Base-by-base conservation (phyloP, 2,113 vertebrate species). In the Steatornis caripensis region DNA sequence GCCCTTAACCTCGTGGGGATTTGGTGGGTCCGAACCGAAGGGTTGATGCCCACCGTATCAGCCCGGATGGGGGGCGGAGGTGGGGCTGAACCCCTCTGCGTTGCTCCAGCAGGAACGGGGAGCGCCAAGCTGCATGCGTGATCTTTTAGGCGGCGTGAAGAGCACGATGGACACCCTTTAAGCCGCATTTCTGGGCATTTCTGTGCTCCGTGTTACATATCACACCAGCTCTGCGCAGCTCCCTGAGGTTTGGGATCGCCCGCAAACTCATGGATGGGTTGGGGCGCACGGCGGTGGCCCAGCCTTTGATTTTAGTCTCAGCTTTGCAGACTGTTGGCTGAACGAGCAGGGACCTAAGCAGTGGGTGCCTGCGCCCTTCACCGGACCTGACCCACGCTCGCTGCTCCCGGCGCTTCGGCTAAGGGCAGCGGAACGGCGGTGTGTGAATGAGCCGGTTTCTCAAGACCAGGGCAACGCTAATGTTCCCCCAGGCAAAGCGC, bases 401-500 rank as follows among this genome's bases (percentile, higher is more conserved):
- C 55, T 24, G 2, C 26, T 64, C 54, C 61, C 70, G n/a, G 57
- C 43, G 24, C 61, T 22, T 36, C 0, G 1, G 43, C 74, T 41
- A 5, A 66, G 27, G 19, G 41, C 61, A 54, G 62, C 24, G 4
- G 5, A 49, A 26, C n/a, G n/a, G 41, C 7, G 15, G 34, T 1
- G 41, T 49, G 70, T 17, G 49, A 81, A 51, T 10, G 71, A n/a
- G 11, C 30, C 18, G 43, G 37, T 96, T 89, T 90, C 20, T 94
- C 68, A 74, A 45, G 90, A 88, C 34, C 36, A 68, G 91, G 88
- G 64, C 77, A n/a, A 15, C 58, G 17, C 72, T 93, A 89, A 89
- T 12, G 79, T 96, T 91, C 96, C 97, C 88, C 90, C 60, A 81
- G 96, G 90, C 65, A 45, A 95, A 93, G 85, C 64, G 58, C 62